Conservation (phyloP, 2,113 vertebrate species). For the Microcebus ravelobensis region DNA sequence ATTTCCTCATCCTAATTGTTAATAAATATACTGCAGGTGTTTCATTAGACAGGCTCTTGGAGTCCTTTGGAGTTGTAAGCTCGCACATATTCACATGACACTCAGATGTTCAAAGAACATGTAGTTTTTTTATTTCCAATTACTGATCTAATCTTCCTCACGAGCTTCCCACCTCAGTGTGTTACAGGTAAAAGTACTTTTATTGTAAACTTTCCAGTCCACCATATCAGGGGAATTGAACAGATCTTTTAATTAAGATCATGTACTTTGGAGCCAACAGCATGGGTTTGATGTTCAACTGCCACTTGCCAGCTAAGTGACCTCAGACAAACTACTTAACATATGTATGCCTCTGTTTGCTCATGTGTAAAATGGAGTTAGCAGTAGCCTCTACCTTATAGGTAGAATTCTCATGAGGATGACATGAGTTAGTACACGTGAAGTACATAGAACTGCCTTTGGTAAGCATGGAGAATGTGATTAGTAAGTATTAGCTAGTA, state of each 20-base stretch:
- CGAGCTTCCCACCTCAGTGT: not conserved
- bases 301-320: not conserved
- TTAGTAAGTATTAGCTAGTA: not conserved
- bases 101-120: constrained; percentile 52
- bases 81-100: not conserved
- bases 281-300: not conserved
- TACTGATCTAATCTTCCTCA: constrained; percentile 38
- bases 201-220: not conserved
- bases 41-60: constrained; percentile 59
- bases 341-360: not conserved
- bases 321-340: not conserved
- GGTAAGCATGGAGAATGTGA: not conserved
- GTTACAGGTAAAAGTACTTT: constrained; percentile 6
- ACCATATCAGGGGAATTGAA: not conserved
- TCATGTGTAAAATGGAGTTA: not conserved
- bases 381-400: not conserved
- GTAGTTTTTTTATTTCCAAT: constrained; percentile 31
- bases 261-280: not conserved
- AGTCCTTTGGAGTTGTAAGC: constrained; percentile 51
- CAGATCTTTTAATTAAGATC: not conserved
- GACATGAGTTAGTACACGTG: not conserved
- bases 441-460: not conserved
- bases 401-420: not conserved
- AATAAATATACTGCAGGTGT: constrained; percentile 75
- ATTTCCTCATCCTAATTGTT: constrained; percentile 66